A percentile compares a stretch with the other conserved stretches of the same genome.
phyloP scores from a whole-genome alignment of 2,888 invertebrate genomes.

The Cephus pulcher region DNA sequence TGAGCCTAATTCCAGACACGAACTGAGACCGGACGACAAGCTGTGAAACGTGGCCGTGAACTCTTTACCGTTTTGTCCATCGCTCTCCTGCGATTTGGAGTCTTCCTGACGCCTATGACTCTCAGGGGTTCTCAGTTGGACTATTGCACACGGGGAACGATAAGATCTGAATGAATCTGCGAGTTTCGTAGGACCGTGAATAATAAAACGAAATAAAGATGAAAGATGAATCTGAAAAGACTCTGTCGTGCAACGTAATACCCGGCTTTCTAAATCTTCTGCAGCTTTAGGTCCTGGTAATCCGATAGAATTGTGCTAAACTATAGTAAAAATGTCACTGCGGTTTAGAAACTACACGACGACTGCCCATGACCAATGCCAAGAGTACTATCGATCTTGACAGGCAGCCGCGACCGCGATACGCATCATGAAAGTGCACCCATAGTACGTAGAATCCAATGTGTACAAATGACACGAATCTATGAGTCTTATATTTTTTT shows the following conservation, averaged over 20 bases:
- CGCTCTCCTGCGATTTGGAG: background rate
- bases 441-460: background rate
- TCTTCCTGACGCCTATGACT: background rate
- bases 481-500: background rate
- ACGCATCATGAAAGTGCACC: background rate
- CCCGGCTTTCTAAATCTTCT: background rate
- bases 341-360: conserved; percentile 31
- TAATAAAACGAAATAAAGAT: background rate
- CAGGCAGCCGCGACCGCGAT: conserved; percentile 1
- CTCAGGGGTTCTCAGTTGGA: background rate
- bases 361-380: conserved; percentile 12
- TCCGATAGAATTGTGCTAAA: conserved; percentile 51
- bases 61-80: background rate
- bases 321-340: conserved; percentile 34
- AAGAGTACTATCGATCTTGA: conserved; percentile 13
- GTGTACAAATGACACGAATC: background rate
- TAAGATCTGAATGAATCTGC: background rate
- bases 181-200: background rate
- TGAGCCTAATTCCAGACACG: background rate
- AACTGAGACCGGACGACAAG: background rate
- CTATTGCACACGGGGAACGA: background rate
- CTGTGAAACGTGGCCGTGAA: background rate
- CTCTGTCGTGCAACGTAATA: background rate
- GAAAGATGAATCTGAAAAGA: background rate
- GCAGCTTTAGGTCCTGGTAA: conserved; percentile 29